Percentiles rank a stretch among this genome's conserved stretches.
These are phyloP conservation scores for Symphodus melops DNA, from an alignment of 2,113 vertebrate species.

Conservation along the genomic window DNA sequence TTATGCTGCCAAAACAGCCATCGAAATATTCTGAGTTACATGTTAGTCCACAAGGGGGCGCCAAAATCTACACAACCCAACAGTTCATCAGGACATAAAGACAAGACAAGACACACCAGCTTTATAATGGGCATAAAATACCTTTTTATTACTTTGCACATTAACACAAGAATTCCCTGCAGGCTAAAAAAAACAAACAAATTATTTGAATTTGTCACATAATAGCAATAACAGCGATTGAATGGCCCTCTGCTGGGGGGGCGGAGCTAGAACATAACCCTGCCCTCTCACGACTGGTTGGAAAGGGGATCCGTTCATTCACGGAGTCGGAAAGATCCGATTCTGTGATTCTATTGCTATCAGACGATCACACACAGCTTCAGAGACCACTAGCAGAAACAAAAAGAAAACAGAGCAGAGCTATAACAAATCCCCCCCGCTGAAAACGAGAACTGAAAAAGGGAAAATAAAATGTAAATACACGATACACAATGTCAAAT, in stretches of 20 bases:
- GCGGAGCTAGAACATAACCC: constrained; percentile 73
- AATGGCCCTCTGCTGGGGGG: constrained; percentile 77
- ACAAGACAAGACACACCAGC: constrained; percentile 15
- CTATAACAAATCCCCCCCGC: constrained; percentile 74
- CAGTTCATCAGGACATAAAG: no score
- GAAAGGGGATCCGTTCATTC: constrained; percentile 81
- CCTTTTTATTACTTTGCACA: constrained; percentile 95
- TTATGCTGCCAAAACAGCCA: no score
- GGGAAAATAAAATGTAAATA: constrained; percentile 68
- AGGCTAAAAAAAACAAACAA: constrained; percentile 88
- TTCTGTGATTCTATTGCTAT: constrained; percentile 89
- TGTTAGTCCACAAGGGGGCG: no score
- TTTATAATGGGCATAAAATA: constrained; percentile 91
- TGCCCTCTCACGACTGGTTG: constrained; percentile 78
- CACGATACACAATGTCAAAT: constrained; percentile 83
- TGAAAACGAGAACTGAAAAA: constrained; percentile 35
- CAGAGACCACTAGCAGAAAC: constrained; percentile 81
- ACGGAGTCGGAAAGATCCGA: constrained; percentile 46
- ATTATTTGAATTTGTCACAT: constrained; percentile 80
- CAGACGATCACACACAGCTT: constrained; percentile 86
- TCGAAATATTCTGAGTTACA: no score
- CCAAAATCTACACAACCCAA: no score
- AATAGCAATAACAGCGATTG: constrained; percentile 86
- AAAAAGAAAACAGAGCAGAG: constrained; percentile 64
- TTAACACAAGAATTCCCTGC: constrained; percentile 98